phyloP scores from a whole-genome alignment of 2,797 vertebrate genomes.

The Hozukius guyotensis region DNA sequence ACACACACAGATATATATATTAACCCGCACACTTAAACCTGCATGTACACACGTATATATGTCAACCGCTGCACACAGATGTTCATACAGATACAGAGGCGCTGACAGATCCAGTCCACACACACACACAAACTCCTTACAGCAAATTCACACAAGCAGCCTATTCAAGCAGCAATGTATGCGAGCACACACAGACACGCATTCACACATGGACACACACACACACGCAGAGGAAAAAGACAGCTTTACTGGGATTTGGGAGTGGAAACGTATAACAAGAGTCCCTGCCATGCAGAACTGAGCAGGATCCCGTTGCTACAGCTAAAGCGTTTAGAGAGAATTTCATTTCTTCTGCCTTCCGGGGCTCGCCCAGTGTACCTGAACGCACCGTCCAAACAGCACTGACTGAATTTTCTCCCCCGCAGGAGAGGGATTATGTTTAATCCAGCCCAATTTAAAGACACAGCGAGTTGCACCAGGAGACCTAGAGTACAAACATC shows the following conservation, averaged over 20 bases:
- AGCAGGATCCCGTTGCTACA: conserved; percentile 20
- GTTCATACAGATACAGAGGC: not conserved
- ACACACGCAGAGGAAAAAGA: conserved; percentile 3
- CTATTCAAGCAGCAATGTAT: conserved; percentile 46
- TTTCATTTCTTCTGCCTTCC: conserved; percentile 37
- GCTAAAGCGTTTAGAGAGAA: conserved; percentile 29
- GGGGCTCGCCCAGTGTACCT: conserved; percentile 31
- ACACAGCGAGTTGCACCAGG: conserved; percentile 5
- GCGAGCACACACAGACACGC: conserved; percentile 11
- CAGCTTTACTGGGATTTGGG: conserved; percentile 31
- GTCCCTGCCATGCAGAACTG: conserved; percentile 40
- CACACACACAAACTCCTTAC: not conserved
- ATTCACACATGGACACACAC: conserved; percentile 10
- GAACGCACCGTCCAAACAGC: conserved; percentile 35
- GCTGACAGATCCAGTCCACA: conserved; percentile 10
- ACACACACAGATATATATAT: not conserved
- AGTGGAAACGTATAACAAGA: conserved; percentile 43
- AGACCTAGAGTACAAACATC: conserved; percentile 2
- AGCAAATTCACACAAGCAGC: conserved; percentile 42
- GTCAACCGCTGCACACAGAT: not conserved
- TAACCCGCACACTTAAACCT: conserved; percentile 10
- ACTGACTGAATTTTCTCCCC: not conserved
- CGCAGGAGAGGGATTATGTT: conserved; percentile 31
- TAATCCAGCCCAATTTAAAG: conserved; percentile 50
- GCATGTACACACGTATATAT: not conserved